phyloP scores from a whole-genome alignment of 1,140 invertebrate genomes.

The Teleopsis dalmanni region DNA sequence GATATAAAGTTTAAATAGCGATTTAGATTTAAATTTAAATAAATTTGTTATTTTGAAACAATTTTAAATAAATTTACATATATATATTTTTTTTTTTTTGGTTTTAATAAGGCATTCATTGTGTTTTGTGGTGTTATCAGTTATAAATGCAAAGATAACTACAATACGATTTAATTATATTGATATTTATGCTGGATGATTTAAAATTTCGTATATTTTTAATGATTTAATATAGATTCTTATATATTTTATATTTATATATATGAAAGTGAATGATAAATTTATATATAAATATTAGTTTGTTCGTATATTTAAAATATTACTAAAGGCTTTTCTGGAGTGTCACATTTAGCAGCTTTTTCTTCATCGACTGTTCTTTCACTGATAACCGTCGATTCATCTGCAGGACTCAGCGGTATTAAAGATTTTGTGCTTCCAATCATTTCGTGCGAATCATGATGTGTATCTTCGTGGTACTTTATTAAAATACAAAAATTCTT shows the following conservation, averaged over 20 bases:
- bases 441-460: conserved; percentile 28
- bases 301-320: conserved; percentile 22
- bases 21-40: too few species aligned
- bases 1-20: too few species aligned
- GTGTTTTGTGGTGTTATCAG: conserved; percentile 6
- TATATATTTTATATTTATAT: background rate
- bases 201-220: background rate
- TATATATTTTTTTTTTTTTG: background rate
- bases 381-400: conserved; percentile 19
- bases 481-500: too few species aligned
- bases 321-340: conserved; percentile 36
- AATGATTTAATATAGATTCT: background rate
- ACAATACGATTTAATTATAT: too few species aligned
- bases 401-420: conserved; percentile 33
- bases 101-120: conserved; percentile 9
- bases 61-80: background rate
- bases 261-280: background rate
- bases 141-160: conserved; percentile 1
- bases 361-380: conserved; percentile 25
- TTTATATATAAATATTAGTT: background rate
- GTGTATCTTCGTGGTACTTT: conserved; percentile 3
- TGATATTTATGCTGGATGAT: too few species aligned
- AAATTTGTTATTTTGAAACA: too few species aligned
- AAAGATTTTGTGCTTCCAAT: conserved; percentile 39
- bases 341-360: conserved; percentile 33